A percentile compares a stretch with the other conserved stretches of the same genome.
These are phyloP conservation scores for Elmis aenea DNA, from an alignment of 2,888 invertebrate genomes.

Conservation along the genomic window DNA sequence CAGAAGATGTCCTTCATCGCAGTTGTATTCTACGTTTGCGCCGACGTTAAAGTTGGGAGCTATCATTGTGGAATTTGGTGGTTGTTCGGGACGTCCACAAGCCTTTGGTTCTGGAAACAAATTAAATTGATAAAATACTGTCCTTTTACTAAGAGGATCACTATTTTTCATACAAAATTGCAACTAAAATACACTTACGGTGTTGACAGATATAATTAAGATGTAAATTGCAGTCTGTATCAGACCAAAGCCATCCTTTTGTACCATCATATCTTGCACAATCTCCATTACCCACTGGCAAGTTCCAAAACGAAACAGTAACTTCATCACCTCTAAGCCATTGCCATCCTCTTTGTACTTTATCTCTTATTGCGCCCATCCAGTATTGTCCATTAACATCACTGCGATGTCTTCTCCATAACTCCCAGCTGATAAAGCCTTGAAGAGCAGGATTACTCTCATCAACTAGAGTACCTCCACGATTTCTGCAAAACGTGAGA, in stretches of 20 bases:
- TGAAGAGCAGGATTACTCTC: slow-evolving; percentile 91
- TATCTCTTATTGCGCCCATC: slow-evolving; percentile 89
- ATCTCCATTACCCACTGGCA: slow-evolving; percentile 75
- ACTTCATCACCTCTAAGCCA: slow-evolving; percentile 88
- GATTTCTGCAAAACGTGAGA: slow-evolving; percentile 69
- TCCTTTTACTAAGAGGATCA: neutral
- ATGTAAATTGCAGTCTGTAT: slow-evolving; percentile 78
- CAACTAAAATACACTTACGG: slow-evolving; percentile 71
- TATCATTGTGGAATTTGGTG: slow-evolving; percentile 85
- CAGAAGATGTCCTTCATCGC: slow-evolving; percentile 79
- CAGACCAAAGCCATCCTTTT: slow-evolving; percentile 93
- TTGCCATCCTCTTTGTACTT: slow-evolving; percentile 77
- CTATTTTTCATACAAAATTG: too few relatives aligned
- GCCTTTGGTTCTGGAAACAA: slow-evolving; percentile 76
- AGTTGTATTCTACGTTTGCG: slow-evolving; percentile 75
- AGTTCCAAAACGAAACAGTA: slow-evolving; percentile 87
- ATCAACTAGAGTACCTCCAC: slow-evolving; percentile 67
- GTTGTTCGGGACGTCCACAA: slow-evolving; percentile 88
- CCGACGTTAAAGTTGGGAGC: slow-evolving; percentile 76
- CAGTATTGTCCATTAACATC: slow-evolving; percentile 91
- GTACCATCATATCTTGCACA: slow-evolving; percentile 89
- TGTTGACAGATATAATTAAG: slow-evolving; percentile 92
- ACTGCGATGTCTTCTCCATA: slow-evolving; percentile 85
- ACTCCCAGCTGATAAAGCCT: slow-evolving; percentile 92
- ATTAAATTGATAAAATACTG: slow-evolving; percentile 6